These are phyloP conservation scores for Dallia pectoralis DNA, from an alignment of 2,797 vertebrate species.

Conservation along the genomic window DNA sequence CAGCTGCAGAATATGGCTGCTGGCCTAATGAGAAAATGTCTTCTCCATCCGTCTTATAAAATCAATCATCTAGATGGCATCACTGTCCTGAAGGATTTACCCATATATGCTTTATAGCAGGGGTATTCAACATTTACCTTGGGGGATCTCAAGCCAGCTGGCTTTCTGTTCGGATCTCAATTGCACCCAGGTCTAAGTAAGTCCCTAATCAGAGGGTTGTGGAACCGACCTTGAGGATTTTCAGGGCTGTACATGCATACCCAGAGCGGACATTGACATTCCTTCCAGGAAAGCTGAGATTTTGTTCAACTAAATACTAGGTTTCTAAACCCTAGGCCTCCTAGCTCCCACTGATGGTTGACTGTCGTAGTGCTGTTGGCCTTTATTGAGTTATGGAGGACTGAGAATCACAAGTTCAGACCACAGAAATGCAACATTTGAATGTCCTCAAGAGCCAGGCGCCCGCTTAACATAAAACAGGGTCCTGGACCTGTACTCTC, in stretches of 20 bases:
- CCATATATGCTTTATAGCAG: background rate
- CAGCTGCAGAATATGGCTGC: conserved; percentile 44
- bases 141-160: no score
- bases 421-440: conserved; percentile 62
- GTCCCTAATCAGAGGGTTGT: no score
- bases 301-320: conserved; percentile 9
- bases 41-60: conserved; percentile 55
- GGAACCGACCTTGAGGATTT: no score
- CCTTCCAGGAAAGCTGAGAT: background rate
- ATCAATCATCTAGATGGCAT: conserved; percentile 39
- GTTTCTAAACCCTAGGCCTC: background rate
- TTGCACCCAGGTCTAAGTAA: no score
- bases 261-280: background rate
- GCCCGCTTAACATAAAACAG: conserved; percentile 16
- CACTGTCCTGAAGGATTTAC: background rate
- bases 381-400: conserved; percentile 18
- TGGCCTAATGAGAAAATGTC: conserved; percentile 48
- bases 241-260: background rate
- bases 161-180: no score
- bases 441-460: conserved; percentile 21
- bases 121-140: no score
- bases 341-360: conserved; percentile 1
- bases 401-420: conserved; percentile 37
- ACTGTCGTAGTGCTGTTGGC: conserved; percentile 25
- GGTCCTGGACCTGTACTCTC: conserved; percentile 14